These are phyloP conservation scores for Lampris megalopsis DNA, from an alignment of 2,113 vertebrate species.

Conservation along the genomic window DNA sequence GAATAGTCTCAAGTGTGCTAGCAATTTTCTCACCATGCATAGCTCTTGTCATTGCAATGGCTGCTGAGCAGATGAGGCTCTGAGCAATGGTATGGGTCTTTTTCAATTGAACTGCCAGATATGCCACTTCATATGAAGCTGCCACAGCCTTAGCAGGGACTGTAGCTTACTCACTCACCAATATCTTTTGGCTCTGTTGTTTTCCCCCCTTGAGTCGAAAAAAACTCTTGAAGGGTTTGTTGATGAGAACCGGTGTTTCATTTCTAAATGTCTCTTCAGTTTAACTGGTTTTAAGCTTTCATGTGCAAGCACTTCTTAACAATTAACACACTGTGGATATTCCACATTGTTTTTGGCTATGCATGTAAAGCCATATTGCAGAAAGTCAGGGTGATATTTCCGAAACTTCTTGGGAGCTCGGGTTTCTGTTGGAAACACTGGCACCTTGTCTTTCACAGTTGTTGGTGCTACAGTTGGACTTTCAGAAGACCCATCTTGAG, in stretches of 20 bases:
- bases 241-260: too few species aligned
- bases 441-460: too few species aligned
- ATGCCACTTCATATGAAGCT: slow-evolving; percentile 1
- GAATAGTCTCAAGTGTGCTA: too few species aligned
- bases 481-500: too few species aligned
- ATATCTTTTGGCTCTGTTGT: too few species aligned
- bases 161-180: not conserved
- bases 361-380: not conserved
- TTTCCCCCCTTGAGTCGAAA: too few species aligned
- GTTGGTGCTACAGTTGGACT: too few species aligned
- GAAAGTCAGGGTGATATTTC: not conserved
- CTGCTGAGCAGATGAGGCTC: too few species aligned
- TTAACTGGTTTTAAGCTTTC: slow-evolving; percentile 1
- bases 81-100: not conserved
- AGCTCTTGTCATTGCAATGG: too few species aligned
- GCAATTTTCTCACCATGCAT: too few species aligned
- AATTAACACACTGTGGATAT: not conserved
- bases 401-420: not conserved
- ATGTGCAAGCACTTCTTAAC: not conserved
- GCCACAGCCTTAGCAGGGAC: not conserved
- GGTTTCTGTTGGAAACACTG: too few species aligned
- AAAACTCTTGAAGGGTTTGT: too few species aligned
- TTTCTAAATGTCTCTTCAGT: not conserved
- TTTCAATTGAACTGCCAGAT: not conserved
- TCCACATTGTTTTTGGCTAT: not conserved